Evolutionary conservation across 1,140 invertebrate genomes (phyloP).

Genomic region (Drosophila tropicalis): DNA sequence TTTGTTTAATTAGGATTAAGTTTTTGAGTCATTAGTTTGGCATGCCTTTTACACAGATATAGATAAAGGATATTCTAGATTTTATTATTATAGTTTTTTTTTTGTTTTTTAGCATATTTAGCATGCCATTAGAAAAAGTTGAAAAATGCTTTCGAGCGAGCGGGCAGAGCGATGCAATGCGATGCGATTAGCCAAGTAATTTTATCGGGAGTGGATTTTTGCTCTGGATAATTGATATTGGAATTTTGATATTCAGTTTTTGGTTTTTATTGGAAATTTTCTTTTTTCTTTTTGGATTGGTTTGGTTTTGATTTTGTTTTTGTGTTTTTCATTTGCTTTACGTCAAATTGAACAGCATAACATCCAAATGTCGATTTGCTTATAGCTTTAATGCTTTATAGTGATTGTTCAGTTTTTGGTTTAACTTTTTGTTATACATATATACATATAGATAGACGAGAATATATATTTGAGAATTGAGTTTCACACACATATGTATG

Average conservation of each 20-base stretch:
- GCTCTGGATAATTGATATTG: constrained; percentile 20
- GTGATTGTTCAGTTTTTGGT: constrained; percentile 44
- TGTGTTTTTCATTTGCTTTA: constrained; percentile 29
- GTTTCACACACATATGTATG: constrained; percentile 13
- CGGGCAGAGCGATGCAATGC: constrained; percentile 23
- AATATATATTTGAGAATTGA: constrained; percentile 20
- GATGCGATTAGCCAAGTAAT: constrained; percentile 41
- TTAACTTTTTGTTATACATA: constrained; percentile 44
- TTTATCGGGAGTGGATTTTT: constrained; percentile 38
- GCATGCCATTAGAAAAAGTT: constrained; percentile 41
- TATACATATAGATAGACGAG: constrained; percentile 52
- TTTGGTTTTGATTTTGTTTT: constrained; percentile 23
- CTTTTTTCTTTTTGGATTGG: constrained; percentile 26
- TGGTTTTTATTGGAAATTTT: constrained; percentile 24
- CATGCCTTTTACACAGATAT: constrained; percentile 28
- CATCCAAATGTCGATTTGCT: constrained; percentile 83
- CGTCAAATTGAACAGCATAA: constrained; percentile 80
- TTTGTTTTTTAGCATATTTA: too few relatives aligned
- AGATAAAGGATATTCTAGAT: not conserved
- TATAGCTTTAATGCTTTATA: constrained; percentile 60
- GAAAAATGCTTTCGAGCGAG: constrained; percentile 49
- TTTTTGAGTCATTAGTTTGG: not conserved
- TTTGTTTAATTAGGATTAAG: not conserved
- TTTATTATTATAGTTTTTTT: not conserved
- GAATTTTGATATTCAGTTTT: not conserved